Conservation (phyloP, 1,140 invertebrate genomes). For the Zophobas morio region DNA sequence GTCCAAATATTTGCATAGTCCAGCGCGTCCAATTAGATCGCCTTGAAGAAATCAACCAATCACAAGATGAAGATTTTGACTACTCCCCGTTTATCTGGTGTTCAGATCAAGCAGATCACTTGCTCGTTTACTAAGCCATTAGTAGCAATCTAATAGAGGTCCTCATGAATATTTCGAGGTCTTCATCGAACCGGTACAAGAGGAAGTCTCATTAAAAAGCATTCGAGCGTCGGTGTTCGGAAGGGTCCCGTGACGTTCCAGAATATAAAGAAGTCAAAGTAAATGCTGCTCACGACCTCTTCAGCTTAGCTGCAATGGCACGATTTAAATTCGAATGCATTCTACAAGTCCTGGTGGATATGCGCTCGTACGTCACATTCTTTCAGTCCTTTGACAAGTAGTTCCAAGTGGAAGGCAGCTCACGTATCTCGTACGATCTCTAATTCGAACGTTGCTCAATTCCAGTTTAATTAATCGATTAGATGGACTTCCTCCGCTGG, state of each 20-base stretch:
- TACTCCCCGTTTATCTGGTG: too few relatives aligned
- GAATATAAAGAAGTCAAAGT: slow-evolving; percentile 40
- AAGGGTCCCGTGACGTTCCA: slow-evolving; percentile 17
- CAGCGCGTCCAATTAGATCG: too few relatives aligned
- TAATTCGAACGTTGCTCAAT: background rate
- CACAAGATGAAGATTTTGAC: too few relatives aligned
- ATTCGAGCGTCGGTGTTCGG: background rate
- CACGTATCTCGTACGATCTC: slow-evolving; percentile 11
- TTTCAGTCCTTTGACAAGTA: slow-evolving; percentile 31
- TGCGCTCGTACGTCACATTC: slow-evolving; percentile 45
- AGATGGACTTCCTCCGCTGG: background rate
- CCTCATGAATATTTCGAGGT: too few relatives aligned
- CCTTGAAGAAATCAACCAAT: too few relatives aligned
- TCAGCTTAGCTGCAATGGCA: slow-evolving; percentile 39
- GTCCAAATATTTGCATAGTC: too few relatives aligned
- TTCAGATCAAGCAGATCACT: too few relatives aligned
- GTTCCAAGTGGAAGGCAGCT: slow-evolving; percentile 17
- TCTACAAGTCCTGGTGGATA: slow-evolving; percentile 31
- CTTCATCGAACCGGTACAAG: background rate
- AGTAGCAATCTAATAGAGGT: too few relatives aligned
- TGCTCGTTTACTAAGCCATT: too few relatives aligned
- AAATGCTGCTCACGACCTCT: slow-evolving; percentile 43
- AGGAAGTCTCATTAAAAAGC: slow-evolving; percentile 21
- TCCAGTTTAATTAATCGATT: slow-evolving; percentile 2
- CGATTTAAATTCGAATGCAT: slow-evolving; percentile 49